Percentiles rank a stretch among this genome's conserved stretches.
These are phyloP conservation scores for Cabera pusaria DNA, from an alignment of 2,888 invertebrate genomes.

Conservation along the genomic window DNA sequence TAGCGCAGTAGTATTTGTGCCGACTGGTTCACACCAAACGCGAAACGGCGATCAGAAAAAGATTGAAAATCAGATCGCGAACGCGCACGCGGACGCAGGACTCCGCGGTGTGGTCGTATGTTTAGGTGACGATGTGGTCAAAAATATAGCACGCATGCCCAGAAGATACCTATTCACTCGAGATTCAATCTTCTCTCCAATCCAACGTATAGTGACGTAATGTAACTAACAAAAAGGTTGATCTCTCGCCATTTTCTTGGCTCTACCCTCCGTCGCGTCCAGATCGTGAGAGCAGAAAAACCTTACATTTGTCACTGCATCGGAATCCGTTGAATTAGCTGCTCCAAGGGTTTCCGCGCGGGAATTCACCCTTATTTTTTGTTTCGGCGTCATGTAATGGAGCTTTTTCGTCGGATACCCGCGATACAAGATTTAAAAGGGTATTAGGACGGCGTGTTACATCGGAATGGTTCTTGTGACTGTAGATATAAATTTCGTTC, in stretches of 20 bases:
- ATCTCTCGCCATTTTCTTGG: conserved; percentile 23
- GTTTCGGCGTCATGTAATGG: conserved; percentile 49
- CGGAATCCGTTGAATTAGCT: conserved; percentile 78
- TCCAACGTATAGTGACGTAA: too few species aligned
- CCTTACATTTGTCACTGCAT: conserved; percentile 81
- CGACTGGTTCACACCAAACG: too few species aligned
- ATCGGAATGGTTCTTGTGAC: conserved; percentile 8
- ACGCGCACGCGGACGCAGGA: too few species aligned
- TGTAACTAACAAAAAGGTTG: too few species aligned
- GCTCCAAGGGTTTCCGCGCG: conserved; percentile 55
- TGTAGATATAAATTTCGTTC: background rate
- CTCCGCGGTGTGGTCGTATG: too few species aligned
- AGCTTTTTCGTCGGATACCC: conserved; percentile 42
- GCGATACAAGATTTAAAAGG: conserved; percentile 34
- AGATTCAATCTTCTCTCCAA: too few species aligned
- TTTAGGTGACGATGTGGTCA: too few species aligned
- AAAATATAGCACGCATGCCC: too few species aligned
- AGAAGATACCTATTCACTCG: too few species aligned
- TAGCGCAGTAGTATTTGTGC: too few species aligned
- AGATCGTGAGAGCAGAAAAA: conserved; percentile 58
- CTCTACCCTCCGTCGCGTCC: conserved; percentile 42
- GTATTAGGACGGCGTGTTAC: conserved; percentile 34
- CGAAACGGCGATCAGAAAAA: too few species aligned
- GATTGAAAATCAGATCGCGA: too few species aligned
- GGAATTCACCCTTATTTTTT: conserved; percentile 65